Percentiles rank a stretch among this genome's conserved stretches.
Conservation (phyloP, 1,140 invertebrate genomes). For the Leptopilina boulardi region DNA sequence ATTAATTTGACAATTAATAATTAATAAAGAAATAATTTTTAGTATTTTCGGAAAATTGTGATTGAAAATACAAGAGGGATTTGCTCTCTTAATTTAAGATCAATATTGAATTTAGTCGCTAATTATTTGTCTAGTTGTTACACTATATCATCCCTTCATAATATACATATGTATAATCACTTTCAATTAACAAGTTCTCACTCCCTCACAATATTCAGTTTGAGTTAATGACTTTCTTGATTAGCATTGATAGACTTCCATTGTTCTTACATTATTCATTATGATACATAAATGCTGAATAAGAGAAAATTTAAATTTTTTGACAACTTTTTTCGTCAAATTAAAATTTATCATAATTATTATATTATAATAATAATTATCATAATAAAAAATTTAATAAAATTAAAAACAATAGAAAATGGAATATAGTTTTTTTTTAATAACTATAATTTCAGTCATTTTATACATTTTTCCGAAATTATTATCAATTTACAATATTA, state of each 20-base stretch:
- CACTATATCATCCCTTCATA: background rate
- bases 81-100: background rate
- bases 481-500: too few relatives aligned
- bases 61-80: background rate
- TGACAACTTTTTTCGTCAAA: background rate
- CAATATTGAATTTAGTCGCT: background rate
- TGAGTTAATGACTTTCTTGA: slow-evolving; percentile 43
- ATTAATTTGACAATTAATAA: too few relatives aligned
- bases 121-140: slow-evolving; percentile 2
- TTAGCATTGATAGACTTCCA: slow-evolving; percentile 42
- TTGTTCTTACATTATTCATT: background rate
- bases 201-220: background rate
- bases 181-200: background rate
- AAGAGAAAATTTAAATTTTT: background rate
- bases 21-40: background rate
- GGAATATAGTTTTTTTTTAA: too few relatives aligned
- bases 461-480: too few relatives aligned
- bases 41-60: background rate
- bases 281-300: background rate
- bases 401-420: too few relatives aligned
- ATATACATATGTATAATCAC: background rate
- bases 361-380: too few relatives aligned
- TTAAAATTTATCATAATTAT: too few relatives aligned
- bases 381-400: too few relatives aligned
- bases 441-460: too few relatives aligned